Percentiles rank a stretch among this genome's conserved stretches.
Evolutionary conservation across 2,888 invertebrate species (phyloP).

Genomic region (Phrixothrix hirtus): DNA sequence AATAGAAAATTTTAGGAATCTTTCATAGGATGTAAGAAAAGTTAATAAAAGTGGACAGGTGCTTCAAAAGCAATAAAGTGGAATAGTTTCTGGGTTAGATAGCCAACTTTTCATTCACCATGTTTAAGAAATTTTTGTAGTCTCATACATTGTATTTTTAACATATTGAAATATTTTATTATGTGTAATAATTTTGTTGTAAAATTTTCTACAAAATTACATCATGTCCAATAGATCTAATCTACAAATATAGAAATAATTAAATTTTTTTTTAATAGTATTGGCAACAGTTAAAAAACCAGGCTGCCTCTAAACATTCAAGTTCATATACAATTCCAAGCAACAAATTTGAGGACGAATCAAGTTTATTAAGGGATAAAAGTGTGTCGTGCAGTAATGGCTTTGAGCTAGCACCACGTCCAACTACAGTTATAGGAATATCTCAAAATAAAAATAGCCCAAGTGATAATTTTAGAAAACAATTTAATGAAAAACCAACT

Average conservation of each 20-base stretch:
- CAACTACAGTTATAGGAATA: conserved; percentile 61
- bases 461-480: conserved; percentile 43
- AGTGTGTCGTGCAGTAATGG: conserved; percentile 79
- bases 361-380: conserved; percentile 70
- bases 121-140: no score
- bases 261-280: conserved; percentile 58
- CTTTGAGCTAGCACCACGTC: conserved; percentile 68
- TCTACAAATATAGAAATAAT: neutral
- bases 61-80: no score
- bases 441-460: conserved; percentile 35
- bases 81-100: no score
- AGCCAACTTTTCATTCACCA: no score
- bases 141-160: no score
- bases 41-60: no score
- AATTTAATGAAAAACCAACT: conserved; percentile 44
- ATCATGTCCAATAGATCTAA: no score
- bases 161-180: no score
- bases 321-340: conserved; percentile 53
- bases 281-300: conserved; percentile 73
- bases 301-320: conserved; percentile 55
- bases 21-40: no score
- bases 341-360: conserved; percentile 54
- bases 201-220: no score
- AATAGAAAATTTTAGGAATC: no score
- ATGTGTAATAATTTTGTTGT: no score